A percentile compares a stretch with the other conserved stretches of the same genome.
These are phyloP conservation scores for Baccha elongata DNA, from an alignment of 2,888 invertebrate species.

Conservation along the genomic window DNA sequence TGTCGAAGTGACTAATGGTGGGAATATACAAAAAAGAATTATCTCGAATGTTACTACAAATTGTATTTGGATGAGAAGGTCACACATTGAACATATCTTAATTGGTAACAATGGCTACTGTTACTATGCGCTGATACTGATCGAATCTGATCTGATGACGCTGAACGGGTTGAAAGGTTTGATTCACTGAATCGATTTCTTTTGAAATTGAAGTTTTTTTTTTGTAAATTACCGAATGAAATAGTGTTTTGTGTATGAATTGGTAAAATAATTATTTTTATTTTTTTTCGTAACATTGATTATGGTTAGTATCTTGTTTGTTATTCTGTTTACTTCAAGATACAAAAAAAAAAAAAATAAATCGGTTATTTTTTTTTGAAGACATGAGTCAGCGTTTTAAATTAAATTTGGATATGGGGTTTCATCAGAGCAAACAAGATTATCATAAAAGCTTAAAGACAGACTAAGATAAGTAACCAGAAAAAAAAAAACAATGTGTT, in stretches of 20 bases:
- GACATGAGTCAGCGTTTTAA: constrained; percentile 50
- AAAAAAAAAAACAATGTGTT: constrained; percentile 2
- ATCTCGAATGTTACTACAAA: constrained; percentile 31
- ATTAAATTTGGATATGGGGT: constrained; percentile 32
- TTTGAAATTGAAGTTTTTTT: constrained; percentile 22
- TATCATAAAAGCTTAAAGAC: constrained; percentile 31
- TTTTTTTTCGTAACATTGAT: constrained; percentile 33
- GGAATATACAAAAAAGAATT: constrained; percentile 34
- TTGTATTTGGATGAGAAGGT: constrained; percentile 38
- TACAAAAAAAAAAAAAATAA: background rate
- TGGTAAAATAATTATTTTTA: background rate
- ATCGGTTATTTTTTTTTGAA: constrained; percentile 29
- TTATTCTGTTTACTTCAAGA: background rate
- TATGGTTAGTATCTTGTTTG: constrained; percentile 20
- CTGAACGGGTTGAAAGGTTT: background rate
- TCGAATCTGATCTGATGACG: constrained; percentile 18
- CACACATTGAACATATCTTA: constrained; percentile 13
- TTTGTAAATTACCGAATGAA: constrained; percentile 44
- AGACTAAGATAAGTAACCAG: constrained; percentile 15
- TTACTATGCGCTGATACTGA: constrained; percentile 45
- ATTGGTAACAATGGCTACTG: constrained; percentile 40
- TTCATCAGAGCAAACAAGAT: constrained; percentile 40
- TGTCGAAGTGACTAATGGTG: constrained; percentile 71
- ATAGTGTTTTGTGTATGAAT: constrained; percentile 13
- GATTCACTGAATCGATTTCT: constrained; percentile 42